Evolutionary conservation across 1,140 invertebrate genomes (phyloP), one percentile per base, ranked within the genome.

Genomic region (Camponotus vicinus): DNA sequence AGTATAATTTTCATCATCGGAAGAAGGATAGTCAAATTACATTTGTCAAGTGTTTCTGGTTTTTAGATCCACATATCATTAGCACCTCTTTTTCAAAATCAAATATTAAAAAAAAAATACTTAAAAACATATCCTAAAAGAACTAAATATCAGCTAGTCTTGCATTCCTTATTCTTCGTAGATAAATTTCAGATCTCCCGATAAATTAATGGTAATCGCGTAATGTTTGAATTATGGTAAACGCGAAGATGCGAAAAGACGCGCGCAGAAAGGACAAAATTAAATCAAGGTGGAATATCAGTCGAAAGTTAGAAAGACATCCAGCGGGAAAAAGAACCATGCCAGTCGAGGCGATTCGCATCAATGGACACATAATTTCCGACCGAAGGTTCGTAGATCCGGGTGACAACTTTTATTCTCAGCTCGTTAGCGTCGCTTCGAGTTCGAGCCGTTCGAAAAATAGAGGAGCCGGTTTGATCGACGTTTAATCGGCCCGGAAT

Each of bases 401-500:
- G n/a, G 6, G 79, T 57, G 79, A 83, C 79, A 75, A 83, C 79
- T 83, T 70, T 83, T 83, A 83, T 73, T 83, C 79, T 83, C 79
- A 83, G 79, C 79, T 83, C 79, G 79, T 83, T 83, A 83, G 79
- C 79, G 79, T 83, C 79, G 69, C 79, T 83, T 83, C 79, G 79
- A 55, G 82, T 66, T 45, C 61, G 63, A 52, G 37, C 59, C 40
- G 45, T 34, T 76, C 42, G 86, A 86, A 86, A 88, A 80, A 76
- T 75, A 75, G 66, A 86, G 27, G 45, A 77, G 34, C 59, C 18
- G 9, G 32, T 57, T 61, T 87, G 79, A 88, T 88, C 82, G 88
- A 88, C 88, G 86, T 89, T 89, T 89, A 89, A 89, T 88, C 88
- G 86, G 49, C 18, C 80, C 80, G 52, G 75, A 78, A 88, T 88